These are phyloP conservation scores for Trichechus manatus DNA, from an alignment of 2,113 vertebrate genomes.

Conservation along the genomic window DNA sequence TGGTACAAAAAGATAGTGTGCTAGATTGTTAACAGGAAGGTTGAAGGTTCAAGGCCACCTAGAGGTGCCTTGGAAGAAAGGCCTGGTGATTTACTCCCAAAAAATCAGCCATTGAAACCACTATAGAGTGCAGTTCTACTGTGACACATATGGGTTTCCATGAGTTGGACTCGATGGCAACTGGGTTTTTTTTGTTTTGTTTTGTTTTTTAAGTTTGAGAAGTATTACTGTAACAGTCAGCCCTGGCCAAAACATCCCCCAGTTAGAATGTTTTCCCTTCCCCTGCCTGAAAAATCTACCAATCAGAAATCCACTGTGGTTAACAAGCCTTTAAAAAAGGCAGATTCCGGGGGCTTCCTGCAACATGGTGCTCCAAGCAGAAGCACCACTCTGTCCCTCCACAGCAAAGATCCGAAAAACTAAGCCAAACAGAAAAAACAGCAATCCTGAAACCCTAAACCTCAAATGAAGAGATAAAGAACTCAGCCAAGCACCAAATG, in stretches of 20 bases:
- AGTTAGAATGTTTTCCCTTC: background rate
- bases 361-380: no score
- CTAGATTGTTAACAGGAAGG: background rate
- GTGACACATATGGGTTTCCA: background rate
- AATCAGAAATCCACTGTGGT: background rate
- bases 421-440: no score
- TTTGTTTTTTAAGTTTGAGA: background rate
- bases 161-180: background rate
- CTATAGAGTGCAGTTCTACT: background rate
- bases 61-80: background rate
- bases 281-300: background rate
- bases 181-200: background rate
- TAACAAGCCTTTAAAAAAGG: slow-evolving; percentile 48
- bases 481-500: no score
- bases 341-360: background rate
- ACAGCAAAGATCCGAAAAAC: no score
- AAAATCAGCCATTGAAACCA: background rate
- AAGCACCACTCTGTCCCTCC: no score
- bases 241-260: background rate
- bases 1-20: background rate
- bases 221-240: background rate
- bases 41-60: background rate
- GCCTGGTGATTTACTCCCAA: background rate
- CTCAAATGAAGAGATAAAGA: no score
- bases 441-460: no score